Evolutionary conservation across 2,888 invertebrate genomes (phyloP).

Genomic region (Rotaria sp.): DNA sequence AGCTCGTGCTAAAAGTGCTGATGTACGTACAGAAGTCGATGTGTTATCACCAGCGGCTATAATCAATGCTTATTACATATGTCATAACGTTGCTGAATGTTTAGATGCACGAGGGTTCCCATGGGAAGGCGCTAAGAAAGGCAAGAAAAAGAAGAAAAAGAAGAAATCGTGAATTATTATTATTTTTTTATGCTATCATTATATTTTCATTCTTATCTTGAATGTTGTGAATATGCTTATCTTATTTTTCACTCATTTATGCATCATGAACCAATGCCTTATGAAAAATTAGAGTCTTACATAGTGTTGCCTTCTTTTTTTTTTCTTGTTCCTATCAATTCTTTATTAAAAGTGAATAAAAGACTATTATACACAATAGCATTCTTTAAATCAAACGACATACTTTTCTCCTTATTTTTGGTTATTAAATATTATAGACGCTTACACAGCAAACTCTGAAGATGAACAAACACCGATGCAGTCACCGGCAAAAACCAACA

Average conservation of each 20-base stretch:
- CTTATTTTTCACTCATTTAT: neutral
- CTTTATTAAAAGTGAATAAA: neutral
- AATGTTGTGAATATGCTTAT: neutral
- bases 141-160: slow-evolving; percentile 24
- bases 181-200: neutral
- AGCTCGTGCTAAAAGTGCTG: neutral
- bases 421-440: too few relatives aligned
- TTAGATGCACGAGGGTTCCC: slow-evolving; percentile 8
- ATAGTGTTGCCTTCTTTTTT: neutral
- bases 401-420: neutral
- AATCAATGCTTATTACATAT: slow-evolving; percentile 26
- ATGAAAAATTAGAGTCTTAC: neutral
- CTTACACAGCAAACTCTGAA: too few relatives aligned
- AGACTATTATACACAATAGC: neutral
- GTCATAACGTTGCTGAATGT: slow-evolving; percentile 16
- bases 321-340: neutral
- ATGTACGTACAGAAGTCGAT: neutral
- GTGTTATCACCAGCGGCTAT: neutral
- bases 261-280: neutral
- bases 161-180: neutral
- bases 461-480: too few relatives aligned
- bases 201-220: neutral
- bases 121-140: slow-evolving; percentile 31
- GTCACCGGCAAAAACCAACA: neutral
- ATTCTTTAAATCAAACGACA: neutral